These are phyloP conservation scores for Okapia johnstoni DNA, from an alignment of 2,113 vertebrate genomes.

Conservation along the genomic window DNA sequence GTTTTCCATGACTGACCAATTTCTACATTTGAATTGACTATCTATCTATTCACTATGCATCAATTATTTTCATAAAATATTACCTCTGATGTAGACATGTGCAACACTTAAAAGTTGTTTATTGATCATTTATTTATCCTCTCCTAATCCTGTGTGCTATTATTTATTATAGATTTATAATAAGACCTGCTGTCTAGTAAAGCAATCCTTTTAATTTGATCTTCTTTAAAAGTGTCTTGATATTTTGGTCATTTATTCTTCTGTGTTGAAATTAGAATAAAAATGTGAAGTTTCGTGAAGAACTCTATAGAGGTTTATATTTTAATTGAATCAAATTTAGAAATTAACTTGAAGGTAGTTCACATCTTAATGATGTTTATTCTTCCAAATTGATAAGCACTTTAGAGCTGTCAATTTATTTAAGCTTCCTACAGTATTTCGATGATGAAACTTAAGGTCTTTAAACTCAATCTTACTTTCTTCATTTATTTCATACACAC, in stretches of 20 bases:
- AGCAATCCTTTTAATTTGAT: neutral
- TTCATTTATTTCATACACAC: neutral
- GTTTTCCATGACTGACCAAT: neutral
- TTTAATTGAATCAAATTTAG: neutral
- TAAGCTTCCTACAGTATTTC: neutral
- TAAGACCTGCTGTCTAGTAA: neutral
- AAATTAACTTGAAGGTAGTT: neutral
- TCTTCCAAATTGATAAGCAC: neutral
- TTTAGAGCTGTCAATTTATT: neutral
- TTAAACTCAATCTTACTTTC: neutral
- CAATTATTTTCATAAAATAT: neutral
- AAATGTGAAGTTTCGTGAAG: neutral
- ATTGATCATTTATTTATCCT: neutral
- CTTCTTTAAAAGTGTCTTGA: neutral
- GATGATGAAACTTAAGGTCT: neutral
- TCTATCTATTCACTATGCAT: neutral
- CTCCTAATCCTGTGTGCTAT: rapidly evolving
- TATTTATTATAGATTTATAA: neutral
- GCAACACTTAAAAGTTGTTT: neutral
- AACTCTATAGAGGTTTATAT: neutral
- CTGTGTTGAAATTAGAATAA: neutral
- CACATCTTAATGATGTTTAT: neutral
- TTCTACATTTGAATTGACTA: neutral
- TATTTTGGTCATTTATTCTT: neutral
- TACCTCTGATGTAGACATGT: neutral